A percentile compares a stretch with the other conserved stretches of the same genome.
Evolutionary conservation across 1,140 invertebrate species (phyloP).

Genomic region (Chrysoperla carnea): DNA sequence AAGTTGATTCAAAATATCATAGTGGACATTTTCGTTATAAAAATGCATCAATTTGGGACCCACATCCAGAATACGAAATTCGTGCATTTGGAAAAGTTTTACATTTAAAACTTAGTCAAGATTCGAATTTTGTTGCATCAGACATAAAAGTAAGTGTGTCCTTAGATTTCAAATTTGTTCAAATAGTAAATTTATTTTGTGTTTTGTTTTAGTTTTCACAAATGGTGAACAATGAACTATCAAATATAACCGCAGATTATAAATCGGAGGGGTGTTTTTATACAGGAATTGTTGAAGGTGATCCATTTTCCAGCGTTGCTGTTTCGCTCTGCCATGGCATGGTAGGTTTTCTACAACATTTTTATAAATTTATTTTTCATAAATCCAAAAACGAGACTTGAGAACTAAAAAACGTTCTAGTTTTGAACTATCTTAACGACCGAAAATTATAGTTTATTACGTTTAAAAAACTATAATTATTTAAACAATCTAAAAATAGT

Average conservation of each 20-base stretch:
- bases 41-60: conserved; percentile 46
- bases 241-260: conserved; percentile 6
- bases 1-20: conserved; percentile 15
- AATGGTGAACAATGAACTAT: conserved; percentile 18
- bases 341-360: too few relatives aligned
- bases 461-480: too few relatives aligned
- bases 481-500: neutral
- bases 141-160: conserved; percentile 29
- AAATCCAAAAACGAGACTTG: too few relatives aligned
- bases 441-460: too few relatives aligned
- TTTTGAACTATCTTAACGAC: too few relatives aligned
- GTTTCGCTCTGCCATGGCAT: conserved; percentile 62
- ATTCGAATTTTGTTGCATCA: conserved; percentile 33
- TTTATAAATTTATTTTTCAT: too few relatives aligned
- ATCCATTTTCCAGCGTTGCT: conserved; percentile 39
- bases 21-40: conserved; percentile 43
- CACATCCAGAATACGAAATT: conserved; percentile 50
- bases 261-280: conserved; percentile 42
- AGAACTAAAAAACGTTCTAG: too few relatives aligned
- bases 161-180: too few relatives aligned
- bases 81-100: conserved; percentile 37
- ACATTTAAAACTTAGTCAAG: conserved; percentile 32
- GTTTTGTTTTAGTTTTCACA: conserved; percentile 9
- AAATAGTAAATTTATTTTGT: too few relatives aligned
- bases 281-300: conserved; percentile 44